Evolutionary conservation across 2,113 vertebrate species (phyloP).

Genomic region (Corythaeola cristata): DNA sequence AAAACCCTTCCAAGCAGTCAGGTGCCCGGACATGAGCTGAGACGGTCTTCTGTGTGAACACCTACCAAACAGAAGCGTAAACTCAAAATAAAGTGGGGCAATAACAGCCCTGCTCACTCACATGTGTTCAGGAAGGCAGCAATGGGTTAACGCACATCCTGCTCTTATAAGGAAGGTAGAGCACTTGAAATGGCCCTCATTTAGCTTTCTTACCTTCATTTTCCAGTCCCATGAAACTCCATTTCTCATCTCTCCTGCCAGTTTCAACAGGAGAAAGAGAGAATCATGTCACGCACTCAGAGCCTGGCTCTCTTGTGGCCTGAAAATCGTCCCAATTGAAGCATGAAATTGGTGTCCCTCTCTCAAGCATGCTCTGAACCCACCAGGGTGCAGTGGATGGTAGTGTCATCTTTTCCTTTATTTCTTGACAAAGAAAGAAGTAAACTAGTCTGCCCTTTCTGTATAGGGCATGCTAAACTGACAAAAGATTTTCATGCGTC

Average conservation of each 20-base stretch:
- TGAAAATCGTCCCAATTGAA: not conserved
- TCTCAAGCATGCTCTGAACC: not conserved
- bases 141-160: rapidly evolving
- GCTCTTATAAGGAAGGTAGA: not conserved
- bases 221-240: not conserved
- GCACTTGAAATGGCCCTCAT: not conserved
- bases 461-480: not conserved
- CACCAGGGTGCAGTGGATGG: not conserved
- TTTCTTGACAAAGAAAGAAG: not conserved
- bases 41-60: not conserved
- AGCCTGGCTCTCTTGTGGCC: not conserved
- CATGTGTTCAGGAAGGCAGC: not conserved
- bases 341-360: not conserved
- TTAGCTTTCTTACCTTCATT: not conserved
- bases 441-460: not conserved
- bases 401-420: not conserved
- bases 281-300: rapidly evolving
- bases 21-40: not conserved
- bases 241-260: not conserved
- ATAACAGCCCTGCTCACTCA: not conserved
- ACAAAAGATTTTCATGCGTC: not conserved
- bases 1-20: not conserved
- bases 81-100: not conserved
- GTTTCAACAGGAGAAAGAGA: not conserved
- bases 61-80: not conserved